Evolutionary conservation across 2,888 invertebrate species (phyloP).

Genomic region (Drosophila lutescens): DNA sequence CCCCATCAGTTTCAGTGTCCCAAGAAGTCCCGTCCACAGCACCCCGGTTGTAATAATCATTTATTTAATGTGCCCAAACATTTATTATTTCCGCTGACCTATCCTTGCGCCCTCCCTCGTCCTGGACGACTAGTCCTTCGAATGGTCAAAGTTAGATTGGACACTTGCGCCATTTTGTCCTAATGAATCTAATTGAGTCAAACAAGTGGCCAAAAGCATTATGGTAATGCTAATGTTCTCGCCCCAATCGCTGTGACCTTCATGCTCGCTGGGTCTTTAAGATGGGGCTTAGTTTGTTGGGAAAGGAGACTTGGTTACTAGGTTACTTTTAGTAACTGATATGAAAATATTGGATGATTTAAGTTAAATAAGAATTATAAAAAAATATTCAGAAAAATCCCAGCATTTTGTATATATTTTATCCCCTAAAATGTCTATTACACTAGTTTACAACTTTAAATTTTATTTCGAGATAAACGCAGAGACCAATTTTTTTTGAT

Average conservation of each 20-base stretch:
- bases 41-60: slow-evolving; percentile 77
- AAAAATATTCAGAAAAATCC: too few relatives aligned
- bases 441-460: too few relatives aligned
- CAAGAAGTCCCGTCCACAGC: slow-evolving; percentile 10
- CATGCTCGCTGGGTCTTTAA: slow-evolving; percentile 15
- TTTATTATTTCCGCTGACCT: slow-evolving; percentile 82
- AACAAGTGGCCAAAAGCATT: slow-evolving; percentile 62
- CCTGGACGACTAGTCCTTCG: slow-evolving; percentile 43
- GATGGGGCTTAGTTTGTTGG: slow-evolving; percentile 5
- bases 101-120: slow-evolving; percentile 1
- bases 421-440: too few relatives aligned
- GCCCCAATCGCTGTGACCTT: slow-evolving; percentile 41
- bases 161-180: slow-evolving; percentile 75
- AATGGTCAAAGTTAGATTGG: slow-evolving; percentile 83
- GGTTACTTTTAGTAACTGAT: background rate
- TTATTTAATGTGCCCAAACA: slow-evolving; percentile 79
- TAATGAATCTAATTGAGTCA: slow-evolving; percentile 82
- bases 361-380: too few relatives aligned
- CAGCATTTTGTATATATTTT: too few relatives aligned
- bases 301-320: background rate
- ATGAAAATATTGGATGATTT: background rate
- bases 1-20: slow-evolving; percentile 36
- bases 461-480: too few relatives aligned
- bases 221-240: slow-evolving; percentile 48
- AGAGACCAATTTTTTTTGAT: too few relatives aligned